Evolutionary conservation across 2,113 vertebrate genomes (phyloP).

Genomic region (Prochilodus magdalenae): DNA sequence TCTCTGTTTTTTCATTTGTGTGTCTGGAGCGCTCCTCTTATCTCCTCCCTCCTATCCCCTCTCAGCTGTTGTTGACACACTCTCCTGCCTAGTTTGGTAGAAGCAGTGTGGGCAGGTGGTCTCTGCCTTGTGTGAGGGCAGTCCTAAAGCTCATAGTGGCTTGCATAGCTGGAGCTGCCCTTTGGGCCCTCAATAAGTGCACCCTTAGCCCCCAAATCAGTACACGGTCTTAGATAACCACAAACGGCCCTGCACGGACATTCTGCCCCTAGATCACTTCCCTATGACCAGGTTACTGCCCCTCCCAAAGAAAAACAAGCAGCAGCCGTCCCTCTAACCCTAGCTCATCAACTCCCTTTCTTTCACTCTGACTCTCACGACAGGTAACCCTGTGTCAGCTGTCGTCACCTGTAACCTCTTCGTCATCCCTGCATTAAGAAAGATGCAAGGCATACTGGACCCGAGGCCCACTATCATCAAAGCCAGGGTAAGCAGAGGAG

Average conservation of each 20-base stretch:
- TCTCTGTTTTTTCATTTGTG: not conserved
- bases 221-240: not conserved
- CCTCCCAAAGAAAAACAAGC: not conserved
- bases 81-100: constrained; percentile 12
- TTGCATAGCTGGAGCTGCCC: not conserved
- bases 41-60: not conserved
- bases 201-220: not conserved
- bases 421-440: constrained; percentile 97
- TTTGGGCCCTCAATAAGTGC: not conserved
- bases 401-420: constrained; percentile 99
- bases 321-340: not conserved
- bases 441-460: constrained; percentile 99
- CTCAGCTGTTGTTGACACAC: not conserved
- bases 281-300: not conserved
- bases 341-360: not conserved
- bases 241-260: not conserved
- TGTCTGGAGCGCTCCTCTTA: constrained; percentile 25
- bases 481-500: constrained; percentile 85
- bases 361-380: not conserved
- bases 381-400: constrained; percentile 98
- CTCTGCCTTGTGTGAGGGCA: not conserved
- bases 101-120: constrained; percentile 8
- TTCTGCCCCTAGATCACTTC: constrained; percentile 3
- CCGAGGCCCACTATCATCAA: constrained; percentile 98
- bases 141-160: not conserved